Percentiles rank a stretch among this genome's conserved stretches.
Conservation (phyloP, 2,888 invertebrate species). For the Stegana nigrithorax region DNA sequence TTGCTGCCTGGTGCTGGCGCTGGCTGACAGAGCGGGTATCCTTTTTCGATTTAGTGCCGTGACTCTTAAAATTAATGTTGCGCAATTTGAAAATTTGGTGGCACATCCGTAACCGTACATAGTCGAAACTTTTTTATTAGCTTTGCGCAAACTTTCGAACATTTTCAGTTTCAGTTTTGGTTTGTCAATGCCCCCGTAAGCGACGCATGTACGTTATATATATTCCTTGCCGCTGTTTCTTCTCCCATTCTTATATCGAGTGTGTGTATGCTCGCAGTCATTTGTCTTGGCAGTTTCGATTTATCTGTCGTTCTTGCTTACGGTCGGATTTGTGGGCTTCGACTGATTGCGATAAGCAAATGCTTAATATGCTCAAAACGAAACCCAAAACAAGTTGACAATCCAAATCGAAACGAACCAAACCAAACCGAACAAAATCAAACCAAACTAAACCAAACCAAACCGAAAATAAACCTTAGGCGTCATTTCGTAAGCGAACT, state of each 20-base stretch:
- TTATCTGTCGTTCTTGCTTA: not conserved
- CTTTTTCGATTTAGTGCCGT: not conserved
- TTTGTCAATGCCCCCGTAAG: not conserved
- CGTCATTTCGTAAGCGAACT: no score
- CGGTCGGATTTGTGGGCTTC: not conserved
- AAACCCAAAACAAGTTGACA: not conserved
- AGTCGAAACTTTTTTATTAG: not conserved
- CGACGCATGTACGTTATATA: not conserved
- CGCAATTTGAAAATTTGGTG: not conserved
- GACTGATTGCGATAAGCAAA: not conserved
- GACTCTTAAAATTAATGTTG: not conserved
- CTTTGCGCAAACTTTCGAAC: not conserved
- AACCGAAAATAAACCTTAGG: no score
- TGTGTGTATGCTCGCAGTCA: not conserved
- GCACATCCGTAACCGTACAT: no score
- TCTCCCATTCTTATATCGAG: no score
- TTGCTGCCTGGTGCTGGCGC: no score
- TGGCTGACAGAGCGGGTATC: no score
- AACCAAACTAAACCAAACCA: no score
- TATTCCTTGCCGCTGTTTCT: no score
- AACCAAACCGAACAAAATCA: no score
- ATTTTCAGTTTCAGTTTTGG: no score
- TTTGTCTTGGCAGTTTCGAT: not conserved
- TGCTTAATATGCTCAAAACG: no score
- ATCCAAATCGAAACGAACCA: not conserved